Percentiles rank a stretch among this genome's conserved stretches.
Conservation (phyloP, 2,888 invertebrate species). For the Beris chalybata region DNA sequence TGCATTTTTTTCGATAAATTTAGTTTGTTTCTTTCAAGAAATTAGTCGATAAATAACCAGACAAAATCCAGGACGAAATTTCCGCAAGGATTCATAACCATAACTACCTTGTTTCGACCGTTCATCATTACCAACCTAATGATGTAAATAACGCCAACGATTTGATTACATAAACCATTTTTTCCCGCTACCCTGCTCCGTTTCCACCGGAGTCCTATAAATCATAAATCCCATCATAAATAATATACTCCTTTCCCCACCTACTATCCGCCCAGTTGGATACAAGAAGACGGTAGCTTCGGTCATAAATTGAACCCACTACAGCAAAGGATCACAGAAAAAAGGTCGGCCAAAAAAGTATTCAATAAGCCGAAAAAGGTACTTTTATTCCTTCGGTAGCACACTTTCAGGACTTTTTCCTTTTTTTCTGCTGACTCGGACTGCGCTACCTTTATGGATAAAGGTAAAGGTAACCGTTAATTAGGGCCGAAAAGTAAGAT, state of each 20-base stretch:
- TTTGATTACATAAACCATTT: constrained; percentile 28
- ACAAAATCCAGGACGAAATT: too few relatives aligned
- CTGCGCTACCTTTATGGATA: neutral
- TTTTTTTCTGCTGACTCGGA: constrained; percentile 1
- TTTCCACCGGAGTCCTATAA: constrained; percentile 5
- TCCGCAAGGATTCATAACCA: too few relatives aligned
- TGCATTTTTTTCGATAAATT: too few relatives aligned
- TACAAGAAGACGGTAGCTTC: neutral
- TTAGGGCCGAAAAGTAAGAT: constrained; percentile 12
- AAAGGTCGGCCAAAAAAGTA: neutral
- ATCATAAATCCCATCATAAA: constrained; percentile 29
- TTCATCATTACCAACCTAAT: constrained; percentile 25
- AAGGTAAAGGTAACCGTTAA: constrained; percentile 23
- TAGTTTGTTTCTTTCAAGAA: too few relatives aligned
- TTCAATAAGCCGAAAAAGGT: constrained; percentile 14
- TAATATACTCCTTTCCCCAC: constrained; percentile 9
- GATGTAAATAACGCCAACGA: constrained; percentile 25
- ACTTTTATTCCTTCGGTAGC: constrained; percentile 2
- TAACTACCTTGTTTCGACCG: too few relatives aligned
- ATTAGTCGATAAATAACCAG: too few relatives aligned
- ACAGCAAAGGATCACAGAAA: constrained; percentile 9
- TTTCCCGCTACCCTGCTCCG: neutral
- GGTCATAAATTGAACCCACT: neutral
- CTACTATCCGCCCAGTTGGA: too few relatives aligned
- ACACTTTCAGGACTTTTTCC: neutral